Evolutionary conservation across 2,888 invertebrate genomes (phyloP), one percentile per base, ranked within the genome.

Genomic region (Ichneumoninae sp.): DNA sequence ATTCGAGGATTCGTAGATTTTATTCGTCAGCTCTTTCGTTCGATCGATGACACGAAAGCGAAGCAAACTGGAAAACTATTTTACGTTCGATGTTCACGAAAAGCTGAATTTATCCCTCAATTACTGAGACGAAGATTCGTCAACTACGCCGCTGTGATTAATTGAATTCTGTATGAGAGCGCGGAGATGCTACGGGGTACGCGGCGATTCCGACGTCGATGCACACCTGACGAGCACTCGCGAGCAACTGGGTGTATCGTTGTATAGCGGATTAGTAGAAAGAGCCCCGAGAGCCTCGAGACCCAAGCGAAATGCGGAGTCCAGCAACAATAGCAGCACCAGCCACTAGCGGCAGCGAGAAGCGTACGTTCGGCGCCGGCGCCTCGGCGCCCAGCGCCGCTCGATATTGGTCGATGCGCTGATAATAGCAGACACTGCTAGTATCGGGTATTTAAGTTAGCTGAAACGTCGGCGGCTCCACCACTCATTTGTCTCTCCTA

Each of bases 301-400:
- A 47, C 33, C 50, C 5, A 65, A 50, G 19, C 7, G 33, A 36
- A 63, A 52, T 40, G 40, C 66, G 40, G 54, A 19, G 19, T 40
- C 22, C 66, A 40, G 66, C n/a, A 30, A 63, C 63, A 33, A 47
- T 47, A 75, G 50, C 63, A 78, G 47, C 63, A 69, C 73, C 73
- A 66, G n/a, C 19, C 63, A n/a, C 19, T 63, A 22, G 71, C 47
- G 60, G 16, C 16, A 13, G 54, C 52, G 57, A 66, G 22, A 74
- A 54, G 54, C 33, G 70, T 54, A 52, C 52, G n/a, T n/a, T 50
- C 54, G 22, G 52, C 19, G 26, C 68, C 74, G 76, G 87, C 87
- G 87, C 83, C 86, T 83, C 87, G 87, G 87, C 85, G 88, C 83
- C 86, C 77, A 82, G 85, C 84, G 77, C 88, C 91, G 91, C 91